A percentile compares a stretch with the other conserved stretches of the same genome.
phyloP scores from a whole-genome alignment of 2,888 invertebrate species.

The Ethmia dodecea region DNA sequence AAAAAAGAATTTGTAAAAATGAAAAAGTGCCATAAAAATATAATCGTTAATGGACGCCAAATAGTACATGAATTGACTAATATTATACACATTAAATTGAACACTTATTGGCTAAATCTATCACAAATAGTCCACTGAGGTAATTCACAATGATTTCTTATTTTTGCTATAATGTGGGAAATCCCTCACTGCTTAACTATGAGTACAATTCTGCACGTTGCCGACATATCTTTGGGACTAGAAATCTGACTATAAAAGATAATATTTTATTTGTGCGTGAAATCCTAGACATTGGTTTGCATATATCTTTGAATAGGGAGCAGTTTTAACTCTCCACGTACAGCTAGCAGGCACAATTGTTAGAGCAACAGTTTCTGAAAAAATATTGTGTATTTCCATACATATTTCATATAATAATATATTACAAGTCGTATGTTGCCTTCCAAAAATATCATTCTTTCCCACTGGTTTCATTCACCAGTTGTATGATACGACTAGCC shows the following conservation, averaged over 20 bases:
- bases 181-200: slow-evolving; percentile 40
- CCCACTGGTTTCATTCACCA: no score
- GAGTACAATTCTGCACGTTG: slow-evolving; percentile 49
- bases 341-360: slow-evolving; percentile 23
- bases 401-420: no score
- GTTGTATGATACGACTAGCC: no score
- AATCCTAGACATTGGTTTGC: slow-evolving; percentile 17
- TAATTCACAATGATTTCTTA: slow-evolving; percentile 60
- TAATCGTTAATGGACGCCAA: slow-evolving; percentile 55
- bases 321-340: slow-evolving; percentile 20
- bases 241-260: slow-evolving; percentile 67
- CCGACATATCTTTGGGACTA: slow-evolving; percentile 62
- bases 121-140: slow-evolving; percentile 74
- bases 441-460: slow-evolving; percentile 10
- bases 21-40: slow-evolving; percentile 23
- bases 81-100: slow-evolving; percentile 60
- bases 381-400: slow-evolving; percentile 5
- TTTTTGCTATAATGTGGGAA: slow-evolving; percentile 27
- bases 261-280: slow-evolving; percentile 47
- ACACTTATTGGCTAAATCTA: slow-evolving; percentile 76
- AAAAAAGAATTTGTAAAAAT: slow-evolving; percentile 17
- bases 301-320: slow-evolving; percentile 26
- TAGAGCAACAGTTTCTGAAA: slow-evolving; percentile 6
- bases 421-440: no score
- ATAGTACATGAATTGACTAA: slow-evolving; percentile 67